A percentile compares a stretch with the other conserved stretches of the same genome.
These are phyloP conservation scores for Cetoscarus ocellatus DNA, from an alignment of 2,797 vertebrate genomes.

Conservation along the genomic window DNA sequence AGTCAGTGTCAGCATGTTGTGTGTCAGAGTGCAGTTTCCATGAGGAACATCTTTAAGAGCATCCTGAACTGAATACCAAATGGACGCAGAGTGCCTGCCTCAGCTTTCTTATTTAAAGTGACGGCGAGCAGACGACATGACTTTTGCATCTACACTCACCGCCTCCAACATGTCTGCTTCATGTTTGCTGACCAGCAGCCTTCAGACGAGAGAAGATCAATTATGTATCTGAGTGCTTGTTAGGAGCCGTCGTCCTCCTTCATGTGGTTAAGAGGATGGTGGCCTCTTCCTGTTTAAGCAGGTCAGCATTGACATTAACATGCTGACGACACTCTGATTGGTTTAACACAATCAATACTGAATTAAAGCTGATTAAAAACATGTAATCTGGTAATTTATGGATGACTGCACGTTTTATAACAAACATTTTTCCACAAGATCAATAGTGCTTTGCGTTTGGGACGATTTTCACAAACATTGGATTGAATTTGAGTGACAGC, in stretches of 20 bases:
- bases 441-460: no score
- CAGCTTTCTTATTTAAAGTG: conserved; percentile 51
- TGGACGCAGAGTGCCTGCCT: conserved; percentile 12
- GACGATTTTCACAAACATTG: no score
- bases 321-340: background rate
- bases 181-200: conserved; percentile 39
- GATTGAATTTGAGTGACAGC: no score
- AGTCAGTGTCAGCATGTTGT: conserved; percentile 12
- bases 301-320: conserved; percentile 2
- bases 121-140: conserved; percentile 35
- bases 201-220: conserved; percentile 25
- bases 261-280: background rate
- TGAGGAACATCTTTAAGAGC: conserved; percentile 3
- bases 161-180: conserved; percentile 10
- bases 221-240: conserved; percentile 48
- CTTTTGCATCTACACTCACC: conserved; percentile 38
- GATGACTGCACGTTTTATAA: no score
- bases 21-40: background rate
- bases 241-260: conserved; percentile 7
- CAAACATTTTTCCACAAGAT: no score
- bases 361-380: no score
- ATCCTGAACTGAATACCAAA: conserved; percentile 20
- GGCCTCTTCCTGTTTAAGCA: background rate
- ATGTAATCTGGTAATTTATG: no score
- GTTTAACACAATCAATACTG: no score